Evolutionary conservation across 2,113 vertebrate species (phyloP).

Genomic region (Semicossyphus pulcher): DNA sequence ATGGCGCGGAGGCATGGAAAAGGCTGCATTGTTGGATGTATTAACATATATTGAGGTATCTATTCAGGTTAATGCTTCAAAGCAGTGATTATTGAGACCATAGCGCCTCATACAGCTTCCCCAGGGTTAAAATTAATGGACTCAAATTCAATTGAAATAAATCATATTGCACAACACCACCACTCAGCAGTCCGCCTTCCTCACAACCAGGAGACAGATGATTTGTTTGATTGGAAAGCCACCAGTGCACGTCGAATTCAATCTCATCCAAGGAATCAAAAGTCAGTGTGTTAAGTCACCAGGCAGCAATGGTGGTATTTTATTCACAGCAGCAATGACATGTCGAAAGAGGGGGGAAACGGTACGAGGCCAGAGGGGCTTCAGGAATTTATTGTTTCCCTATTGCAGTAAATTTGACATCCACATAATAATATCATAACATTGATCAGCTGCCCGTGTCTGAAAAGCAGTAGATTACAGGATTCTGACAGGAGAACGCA

Average conservation of each 20-base stretch:
- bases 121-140: slow-evolving; percentile 40
- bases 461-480: neutral
- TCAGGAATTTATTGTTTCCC: slow-evolving; percentile 17
- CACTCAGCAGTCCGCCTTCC: slow-evolving; percentile 21
- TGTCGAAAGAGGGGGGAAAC: neutral
- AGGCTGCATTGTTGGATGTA: neutral
- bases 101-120: no score
- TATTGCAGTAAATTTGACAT: slow-evolving; percentile 24
- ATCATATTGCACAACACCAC: slow-evolving; percentile 43
- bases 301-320: slow-evolving; percentile 18
- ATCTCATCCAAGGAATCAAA: slow-evolving; percentile 53
- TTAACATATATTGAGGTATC: neutral
- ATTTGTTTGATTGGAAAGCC: slow-evolving; percentile 67
- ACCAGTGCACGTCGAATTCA: slow-evolving; percentile 56
- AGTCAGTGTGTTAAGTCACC: slow-evolving; percentile 24
- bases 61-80: slow-evolving; percentile 6
- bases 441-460: slow-evolving; percentile 12
- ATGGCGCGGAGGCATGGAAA: no score
- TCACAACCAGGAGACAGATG: slow-evolving; percentile 44
- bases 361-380: neutral
- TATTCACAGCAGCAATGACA: slow-evolving; percentile 28
- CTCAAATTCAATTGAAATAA: slow-evolving; percentile 54
- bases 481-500: neutral
- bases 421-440: slow-evolving; percentile 11
- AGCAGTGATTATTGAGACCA: no score